These are phyloP conservation scores for Cheilosia grossa DNA, from an alignment of 2,888 invertebrate genomes.

Conservation along the genomic window DNA sequence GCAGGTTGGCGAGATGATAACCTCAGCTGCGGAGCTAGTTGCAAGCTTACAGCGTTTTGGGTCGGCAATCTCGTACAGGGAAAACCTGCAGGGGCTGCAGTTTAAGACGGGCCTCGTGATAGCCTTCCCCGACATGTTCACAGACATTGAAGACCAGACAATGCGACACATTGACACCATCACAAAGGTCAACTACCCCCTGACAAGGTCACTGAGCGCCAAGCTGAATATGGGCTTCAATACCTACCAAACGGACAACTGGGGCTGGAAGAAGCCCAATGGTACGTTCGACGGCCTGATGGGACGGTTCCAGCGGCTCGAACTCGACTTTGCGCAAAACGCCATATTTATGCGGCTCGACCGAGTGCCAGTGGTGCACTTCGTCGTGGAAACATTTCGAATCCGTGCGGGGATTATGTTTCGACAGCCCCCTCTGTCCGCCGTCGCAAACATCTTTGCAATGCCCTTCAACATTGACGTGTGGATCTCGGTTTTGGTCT, in stretches of 20 bases:
- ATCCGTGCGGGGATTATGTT: slow-evolving; percentile 85
- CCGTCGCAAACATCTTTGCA: slow-evolving; percentile 86
- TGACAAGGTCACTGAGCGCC: slow-evolving; percentile 80
- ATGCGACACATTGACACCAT: slow-evolving; percentile 83
- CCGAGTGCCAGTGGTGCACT: slow-evolving; percentile 84
- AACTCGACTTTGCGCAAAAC: slow-evolving; percentile 85
- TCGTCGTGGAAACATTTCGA: slow-evolving; percentile 84
- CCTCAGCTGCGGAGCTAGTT: slow-evolving; percentile 68
- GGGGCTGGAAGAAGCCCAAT: slow-evolving; percentile 85
- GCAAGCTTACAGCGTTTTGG: slow-evolving; percentile 77
- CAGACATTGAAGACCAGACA: slow-evolving; percentile 81
- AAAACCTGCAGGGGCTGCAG: slow-evolving; percentile 80
- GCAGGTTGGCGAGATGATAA: slow-evolving; percentile 73
- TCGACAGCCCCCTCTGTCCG: slow-evolving; percentile 86
- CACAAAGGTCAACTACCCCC: slow-evolving; percentile 82
- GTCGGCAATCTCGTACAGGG: slow-evolving; percentile 79
- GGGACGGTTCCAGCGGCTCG: slow-evolving; percentile 85
- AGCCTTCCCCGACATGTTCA: slow-evolving; percentile 82
- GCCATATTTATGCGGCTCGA: slow-evolving; percentile 85
- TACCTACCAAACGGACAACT: slow-evolving; percentile 83
- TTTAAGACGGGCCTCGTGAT: slow-evolving; percentile 81
- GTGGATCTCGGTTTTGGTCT: slow-evolving; percentile 83
- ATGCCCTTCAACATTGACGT: slow-evolving; percentile 86
- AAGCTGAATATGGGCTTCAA: slow-evolving; percentile 83
- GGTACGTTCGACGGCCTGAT: slow-evolving; percentile 85